Evolutionary conservation across 1,140 invertebrate genomes (phyloP).

Genomic region (Cataglyphis hispanica): DNA sequence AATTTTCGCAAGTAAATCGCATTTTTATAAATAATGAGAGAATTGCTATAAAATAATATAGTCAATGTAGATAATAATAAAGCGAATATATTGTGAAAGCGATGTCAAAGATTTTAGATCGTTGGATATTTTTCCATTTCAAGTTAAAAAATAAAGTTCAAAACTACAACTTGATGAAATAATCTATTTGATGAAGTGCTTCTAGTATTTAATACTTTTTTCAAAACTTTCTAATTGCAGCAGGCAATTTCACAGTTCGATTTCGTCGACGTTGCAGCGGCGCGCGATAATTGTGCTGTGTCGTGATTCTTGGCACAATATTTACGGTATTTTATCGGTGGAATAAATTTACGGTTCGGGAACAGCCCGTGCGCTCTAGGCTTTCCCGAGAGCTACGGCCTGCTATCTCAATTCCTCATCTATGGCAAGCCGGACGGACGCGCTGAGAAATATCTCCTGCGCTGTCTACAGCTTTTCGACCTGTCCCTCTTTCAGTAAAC

Average conservation of each 20-base stretch:
- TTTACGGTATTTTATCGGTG: neutral
- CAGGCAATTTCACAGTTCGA: neutral
- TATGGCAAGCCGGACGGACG: conserved; percentile 18
- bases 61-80: neutral
- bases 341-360: conserved; percentile 36
- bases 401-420: conserved; percentile 51
- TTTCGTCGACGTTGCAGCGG: neutral
- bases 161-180: neutral
- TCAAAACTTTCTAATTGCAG: neutral
- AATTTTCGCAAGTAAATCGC: neutral
- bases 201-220: neutral
- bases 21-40: neutral
- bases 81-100: neutral
- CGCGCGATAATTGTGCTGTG: neutral
- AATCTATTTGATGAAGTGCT: neutral
- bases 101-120: neutral
- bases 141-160: neutral
- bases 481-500: conserved; percentile 71
- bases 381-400: conserved; percentile 11
- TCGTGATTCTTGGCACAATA: neutral
- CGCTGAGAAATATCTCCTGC: conserved; percentile 25
- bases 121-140: neutral
- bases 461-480: conserved; percentile 71
- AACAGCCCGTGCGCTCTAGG: neutral
- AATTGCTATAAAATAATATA: neutral